phyloP scores from a whole-genome alignment of 2,113 vertebrate species.

The mouse (Mus musculus) region DNA sequence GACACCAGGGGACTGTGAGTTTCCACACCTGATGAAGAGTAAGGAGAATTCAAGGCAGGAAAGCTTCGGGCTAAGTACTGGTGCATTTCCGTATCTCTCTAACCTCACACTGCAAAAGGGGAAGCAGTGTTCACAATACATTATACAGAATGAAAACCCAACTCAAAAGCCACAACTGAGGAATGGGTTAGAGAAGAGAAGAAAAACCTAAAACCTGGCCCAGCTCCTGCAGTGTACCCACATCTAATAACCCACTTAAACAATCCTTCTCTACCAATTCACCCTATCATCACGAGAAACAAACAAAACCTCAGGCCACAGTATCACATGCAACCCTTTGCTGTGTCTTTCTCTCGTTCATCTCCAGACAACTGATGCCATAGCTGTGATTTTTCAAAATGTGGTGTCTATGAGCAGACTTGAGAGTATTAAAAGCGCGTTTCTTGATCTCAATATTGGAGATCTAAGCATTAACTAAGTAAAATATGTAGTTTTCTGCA shows the following conservation, averaged over 20 bases:
- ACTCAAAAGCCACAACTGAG: not conserved
- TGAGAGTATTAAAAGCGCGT: not conserved
- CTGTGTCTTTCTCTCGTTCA: not conserved
- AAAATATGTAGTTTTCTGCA: not conserved
- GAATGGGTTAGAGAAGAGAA: not conserved
- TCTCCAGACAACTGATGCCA: not conserved
- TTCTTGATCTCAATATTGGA: not conserved
- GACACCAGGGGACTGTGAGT: not conserved
- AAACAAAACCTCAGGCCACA: not conserved
- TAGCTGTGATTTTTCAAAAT: not conserved
- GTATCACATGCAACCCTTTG: not conserved
- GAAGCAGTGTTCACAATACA: not conserved
- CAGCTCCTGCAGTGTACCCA: not conserved
- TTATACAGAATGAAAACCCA: slow-evolving; percentile 14
- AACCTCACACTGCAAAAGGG: not conserved
- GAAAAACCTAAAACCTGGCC: not conserved
- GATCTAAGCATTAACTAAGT: not conserved
- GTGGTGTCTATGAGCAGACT: not conserved
- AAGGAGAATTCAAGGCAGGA: not conserved
- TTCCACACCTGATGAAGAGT: not conserved
- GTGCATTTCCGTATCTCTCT: not conserved
- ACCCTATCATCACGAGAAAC: not conserved
- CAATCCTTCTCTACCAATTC: not conserved
- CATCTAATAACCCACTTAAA: not conserved
- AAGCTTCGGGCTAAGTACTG: not conserved